phyloP scores from a whole-genome alignment of 2,797 vertebrate species.

The Hylomyscus alleni region DNA sequence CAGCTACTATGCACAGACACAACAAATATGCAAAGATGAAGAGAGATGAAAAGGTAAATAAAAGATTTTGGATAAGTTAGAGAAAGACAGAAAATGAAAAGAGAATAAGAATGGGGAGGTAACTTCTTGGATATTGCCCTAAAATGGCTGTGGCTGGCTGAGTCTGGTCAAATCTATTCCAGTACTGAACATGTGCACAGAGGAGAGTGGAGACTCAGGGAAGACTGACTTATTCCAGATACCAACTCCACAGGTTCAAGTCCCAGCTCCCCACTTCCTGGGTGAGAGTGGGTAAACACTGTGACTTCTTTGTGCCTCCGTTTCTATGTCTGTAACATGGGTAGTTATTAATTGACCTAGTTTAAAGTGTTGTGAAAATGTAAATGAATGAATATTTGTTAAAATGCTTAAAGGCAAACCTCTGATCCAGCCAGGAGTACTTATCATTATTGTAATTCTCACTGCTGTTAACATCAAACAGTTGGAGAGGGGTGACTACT shows the following conservation, averaged over 20 bases:
- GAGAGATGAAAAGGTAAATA: background rate
- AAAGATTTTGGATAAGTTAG: background rate
- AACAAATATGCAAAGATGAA: background rate
- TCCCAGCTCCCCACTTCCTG: background rate
- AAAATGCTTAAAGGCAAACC: constrained; percentile 5
- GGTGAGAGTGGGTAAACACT: background rate
- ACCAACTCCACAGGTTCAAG: constrained; percentile 6
- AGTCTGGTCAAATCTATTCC: background rate
- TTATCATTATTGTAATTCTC: background rate
- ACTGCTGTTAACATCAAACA: background rate
- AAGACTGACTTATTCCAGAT: background rate
- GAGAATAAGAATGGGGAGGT: fast-evolving
- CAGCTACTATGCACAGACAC: background rate
- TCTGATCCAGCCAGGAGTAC: background rate
- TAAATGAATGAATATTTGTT: background rate
- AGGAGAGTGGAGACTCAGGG: background rate
- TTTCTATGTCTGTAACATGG: background rate
- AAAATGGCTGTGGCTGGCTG: background rate
- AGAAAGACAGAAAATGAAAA: background rate
- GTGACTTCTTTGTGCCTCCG: background rate
- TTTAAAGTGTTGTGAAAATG: background rate
- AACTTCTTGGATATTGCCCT: background rate
- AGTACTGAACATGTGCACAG: background rate
- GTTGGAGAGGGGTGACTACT: background rate
- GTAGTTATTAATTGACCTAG: background rate